Evolutionary conservation across 2,113 vertebrate genomes (phyloP).

Genomic region (Saguinus imperator): DNA sequence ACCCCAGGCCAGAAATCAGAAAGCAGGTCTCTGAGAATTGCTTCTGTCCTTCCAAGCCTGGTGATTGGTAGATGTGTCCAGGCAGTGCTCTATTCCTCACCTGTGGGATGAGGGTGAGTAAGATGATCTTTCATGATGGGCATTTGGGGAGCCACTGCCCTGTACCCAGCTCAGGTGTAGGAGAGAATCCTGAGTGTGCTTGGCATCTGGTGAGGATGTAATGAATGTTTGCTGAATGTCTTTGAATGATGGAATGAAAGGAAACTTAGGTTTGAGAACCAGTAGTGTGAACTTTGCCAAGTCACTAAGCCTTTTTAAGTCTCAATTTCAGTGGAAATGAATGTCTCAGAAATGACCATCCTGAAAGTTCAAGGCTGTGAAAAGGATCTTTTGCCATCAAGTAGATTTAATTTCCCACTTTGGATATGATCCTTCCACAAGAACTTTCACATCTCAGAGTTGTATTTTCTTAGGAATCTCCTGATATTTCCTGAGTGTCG

Average conservation of each 20-base stretch:
- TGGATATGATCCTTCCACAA: background rate
- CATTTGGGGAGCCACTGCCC: fast-evolving
- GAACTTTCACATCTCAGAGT: background rate
- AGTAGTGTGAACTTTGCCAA: background rate
- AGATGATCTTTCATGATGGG: background rate
- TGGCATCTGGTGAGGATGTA: background rate
- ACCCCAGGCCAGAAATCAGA: background rate
- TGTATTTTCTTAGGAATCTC: background rate
- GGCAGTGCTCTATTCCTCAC: background rate
- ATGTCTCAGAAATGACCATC: background rate
- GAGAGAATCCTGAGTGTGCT: background rate
- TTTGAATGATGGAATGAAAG: background rate
- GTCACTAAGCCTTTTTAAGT: background rate
- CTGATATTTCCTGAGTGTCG: background rate
- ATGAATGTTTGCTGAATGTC: background rate
- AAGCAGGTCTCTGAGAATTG: background rate
- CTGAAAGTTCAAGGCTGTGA: background rate
- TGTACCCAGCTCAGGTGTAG: background rate
- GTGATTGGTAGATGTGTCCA: background rate
- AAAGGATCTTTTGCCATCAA: background rate
- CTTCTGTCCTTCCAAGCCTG: background rate
- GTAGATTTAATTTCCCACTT: background rate
- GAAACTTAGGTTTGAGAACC: background rate
- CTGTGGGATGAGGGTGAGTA: background rate
- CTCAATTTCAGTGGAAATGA: background rate